Conservation (phyloP, 2,113 vertebrate species). For the Phalacrocorax carbo region DNA sequence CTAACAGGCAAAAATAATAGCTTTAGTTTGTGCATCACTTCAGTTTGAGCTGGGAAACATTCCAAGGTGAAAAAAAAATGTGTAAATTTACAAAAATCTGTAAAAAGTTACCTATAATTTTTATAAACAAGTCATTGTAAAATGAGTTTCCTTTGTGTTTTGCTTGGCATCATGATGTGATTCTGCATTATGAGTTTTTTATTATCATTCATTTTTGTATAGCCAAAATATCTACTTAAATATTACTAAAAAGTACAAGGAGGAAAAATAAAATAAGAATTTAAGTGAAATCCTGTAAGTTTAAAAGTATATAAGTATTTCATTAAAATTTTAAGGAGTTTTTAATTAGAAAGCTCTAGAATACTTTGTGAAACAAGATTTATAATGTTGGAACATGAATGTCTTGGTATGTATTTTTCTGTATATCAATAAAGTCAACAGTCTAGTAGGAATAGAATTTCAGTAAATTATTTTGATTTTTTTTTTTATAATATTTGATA, state of each 20-base stretch:
- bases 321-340: not conserved
- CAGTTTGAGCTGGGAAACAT: not conserved
- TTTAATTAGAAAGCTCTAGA: not conserved
- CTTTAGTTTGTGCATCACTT: not conserved
- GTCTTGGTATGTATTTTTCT: not conserved
- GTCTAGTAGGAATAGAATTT: not conserved
- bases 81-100: not conserved
- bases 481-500: not conserved
- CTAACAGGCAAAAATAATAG: not conserved
- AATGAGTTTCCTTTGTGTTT: not conserved
- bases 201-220: not conserved
- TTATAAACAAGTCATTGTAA: not conserved
- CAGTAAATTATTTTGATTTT: not conserved
- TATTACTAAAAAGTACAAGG: not conserved
- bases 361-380: not conserved
- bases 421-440: not conserved
- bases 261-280: not conserved
- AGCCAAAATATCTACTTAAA: not conserved
- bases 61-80: not conserved
- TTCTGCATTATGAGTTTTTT: not conserved
- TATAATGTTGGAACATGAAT: not conserved
- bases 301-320: not conserved
- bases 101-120: not conserved
- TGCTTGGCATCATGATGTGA: not conserved
- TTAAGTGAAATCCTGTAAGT: not conserved